phyloP scores from a whole-genome alignment of 2,888 invertebrate species.

The Parapristionchus giblindavisi region DNA sequence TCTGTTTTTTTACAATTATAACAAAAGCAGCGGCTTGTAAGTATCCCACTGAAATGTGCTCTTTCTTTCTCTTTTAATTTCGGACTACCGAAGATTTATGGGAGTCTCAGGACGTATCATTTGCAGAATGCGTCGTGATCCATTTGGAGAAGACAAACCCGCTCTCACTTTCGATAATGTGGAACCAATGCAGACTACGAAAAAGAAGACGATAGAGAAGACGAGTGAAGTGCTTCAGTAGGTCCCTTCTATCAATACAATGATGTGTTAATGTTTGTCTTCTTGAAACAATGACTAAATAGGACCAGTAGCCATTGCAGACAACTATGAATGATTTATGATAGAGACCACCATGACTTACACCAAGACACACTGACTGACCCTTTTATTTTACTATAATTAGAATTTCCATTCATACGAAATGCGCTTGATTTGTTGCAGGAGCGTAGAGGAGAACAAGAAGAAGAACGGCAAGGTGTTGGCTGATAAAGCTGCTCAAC shows the following conservation, averaged over 20 bases:
- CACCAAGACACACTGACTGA: no score
- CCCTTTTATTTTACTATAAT: no score
- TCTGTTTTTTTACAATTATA: background rate
- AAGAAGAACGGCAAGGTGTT: slow-evolving; percentile 61
- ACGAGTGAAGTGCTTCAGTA: slow-evolving; percentile 62
- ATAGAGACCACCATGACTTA: no score
- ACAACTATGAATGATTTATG: no score
- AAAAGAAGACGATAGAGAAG: slow-evolving; percentile 64
- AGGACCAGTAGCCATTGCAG: no score
- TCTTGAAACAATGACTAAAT: no score
- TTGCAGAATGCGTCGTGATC: slow-evolving; percentile 32
- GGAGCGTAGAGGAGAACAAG: slow-evolving; percentile 56
- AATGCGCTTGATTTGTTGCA: slow-evolving; percentile 37
- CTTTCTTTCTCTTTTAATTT: no score
- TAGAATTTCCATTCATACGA: no score
- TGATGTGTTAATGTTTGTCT: no score
- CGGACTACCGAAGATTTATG: no score
- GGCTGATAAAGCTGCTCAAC: slow-evolving; percentile 61
- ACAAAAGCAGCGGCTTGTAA: background rate
- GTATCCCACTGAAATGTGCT: no score
- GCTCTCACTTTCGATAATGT: slow-evolving; percentile 5
- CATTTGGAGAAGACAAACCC: slow-evolving; percentile 3
- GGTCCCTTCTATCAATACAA: slow-evolving; percentile 33
- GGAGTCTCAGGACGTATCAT: no score
- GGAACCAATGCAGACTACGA: slow-evolving; percentile 46